Conservation (phyloP, 2,797 vertebrate species). For the Hapalemur alaotrensis region DNA sequence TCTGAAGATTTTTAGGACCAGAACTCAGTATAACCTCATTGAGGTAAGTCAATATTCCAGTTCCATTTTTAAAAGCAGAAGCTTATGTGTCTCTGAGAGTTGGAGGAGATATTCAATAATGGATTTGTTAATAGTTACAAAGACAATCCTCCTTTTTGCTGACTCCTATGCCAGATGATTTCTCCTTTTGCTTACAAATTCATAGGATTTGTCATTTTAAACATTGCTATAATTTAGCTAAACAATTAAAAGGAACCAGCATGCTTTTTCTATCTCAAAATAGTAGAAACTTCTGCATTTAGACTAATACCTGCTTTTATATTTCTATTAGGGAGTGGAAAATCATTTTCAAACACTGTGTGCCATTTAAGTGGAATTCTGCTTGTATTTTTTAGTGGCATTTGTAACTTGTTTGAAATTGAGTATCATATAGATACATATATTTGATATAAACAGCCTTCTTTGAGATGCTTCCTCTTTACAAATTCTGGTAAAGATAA, state of each 20-base stretch:
- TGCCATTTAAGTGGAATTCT: background rate
- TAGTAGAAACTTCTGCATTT: background rate
- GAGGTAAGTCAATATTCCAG: background rate
- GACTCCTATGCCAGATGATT: background rate
- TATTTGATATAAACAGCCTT: background rate
- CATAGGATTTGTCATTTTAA: background rate
- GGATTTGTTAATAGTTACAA: background rate
- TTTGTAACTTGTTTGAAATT: background rate
- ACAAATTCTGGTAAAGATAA: conserved; percentile 10
- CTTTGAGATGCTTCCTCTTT: background rate
- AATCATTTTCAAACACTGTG: background rate
- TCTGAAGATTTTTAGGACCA: background rate
- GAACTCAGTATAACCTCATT: background rate
- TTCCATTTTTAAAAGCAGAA: background rate
- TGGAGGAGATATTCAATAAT: background rate
- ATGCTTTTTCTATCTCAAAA: background rate
- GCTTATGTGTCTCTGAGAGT: background rate
- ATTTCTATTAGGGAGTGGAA: background rate
- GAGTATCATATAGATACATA: background rate
- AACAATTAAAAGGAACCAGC: background rate
- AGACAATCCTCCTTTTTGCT: background rate
- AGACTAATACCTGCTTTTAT: background rate
- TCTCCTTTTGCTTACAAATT: background rate
- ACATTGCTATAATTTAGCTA: background rate
- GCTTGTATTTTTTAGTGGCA: background rate